Evolutionary conservation across 2,797 vertebrate genomes (phyloP).

Genomic region (Novumbra hubbsi): DNA sequence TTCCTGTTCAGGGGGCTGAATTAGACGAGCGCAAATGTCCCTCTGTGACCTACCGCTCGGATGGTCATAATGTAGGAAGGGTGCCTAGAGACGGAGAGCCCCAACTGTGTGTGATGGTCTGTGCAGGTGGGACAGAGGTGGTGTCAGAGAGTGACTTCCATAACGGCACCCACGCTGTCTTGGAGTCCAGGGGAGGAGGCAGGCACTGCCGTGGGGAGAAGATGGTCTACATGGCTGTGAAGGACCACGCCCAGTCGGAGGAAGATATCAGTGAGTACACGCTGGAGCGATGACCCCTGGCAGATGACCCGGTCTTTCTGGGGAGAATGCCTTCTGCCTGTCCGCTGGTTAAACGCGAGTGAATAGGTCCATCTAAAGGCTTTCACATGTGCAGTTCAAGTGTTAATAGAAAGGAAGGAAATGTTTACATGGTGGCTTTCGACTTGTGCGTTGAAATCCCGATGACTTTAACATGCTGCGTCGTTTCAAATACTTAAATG

Average conservation of each 20-base stretch:
- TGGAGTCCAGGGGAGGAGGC: slow-evolving; percentile 86
- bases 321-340: background rate
- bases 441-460: background rate
- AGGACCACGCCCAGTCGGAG: slow-evolving; percentile 87
- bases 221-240: slow-evolving; percentile 99
- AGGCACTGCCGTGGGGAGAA: slow-evolving; percentile 90
- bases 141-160: slow-evolving; percentile 96
- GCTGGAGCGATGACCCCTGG: background rate
- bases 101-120: background rate
- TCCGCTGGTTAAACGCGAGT: background rate
- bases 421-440: background rate
- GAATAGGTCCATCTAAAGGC: background rate
- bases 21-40: no score
- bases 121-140: slow-evolving; percentile 93
- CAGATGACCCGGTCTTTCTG: background rate
- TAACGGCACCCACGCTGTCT: slow-evolving; percentile 90
- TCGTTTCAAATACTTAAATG: no score
- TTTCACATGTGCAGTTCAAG: background rate
- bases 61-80: background rate
- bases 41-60: no score
- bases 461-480: no score
- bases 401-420: background rate
- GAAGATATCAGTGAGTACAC: slow-evolving; percentile 83
- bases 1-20: no score
- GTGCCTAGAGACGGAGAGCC: background rate